Evolutionary conservation across 2,113 vertebrate species (phyloP).

Genomic region (Mirza zaza): DNA sequence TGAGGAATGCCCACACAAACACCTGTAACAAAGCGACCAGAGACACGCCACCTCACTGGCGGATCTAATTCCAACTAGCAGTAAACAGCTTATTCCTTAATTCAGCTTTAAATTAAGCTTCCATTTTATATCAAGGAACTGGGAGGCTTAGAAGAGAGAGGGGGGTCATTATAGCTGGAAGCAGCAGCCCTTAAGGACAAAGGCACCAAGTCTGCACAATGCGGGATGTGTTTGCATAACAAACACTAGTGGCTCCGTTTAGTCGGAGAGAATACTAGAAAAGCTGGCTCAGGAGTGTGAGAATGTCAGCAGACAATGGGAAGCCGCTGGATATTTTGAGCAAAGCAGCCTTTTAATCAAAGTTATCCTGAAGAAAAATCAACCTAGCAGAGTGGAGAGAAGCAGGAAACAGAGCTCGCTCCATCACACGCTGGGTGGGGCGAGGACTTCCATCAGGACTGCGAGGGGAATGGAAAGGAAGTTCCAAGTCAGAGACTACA

Average conservation of each 20-base stretch:
- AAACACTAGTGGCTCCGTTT: not conserved
- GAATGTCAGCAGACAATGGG: not conserved
- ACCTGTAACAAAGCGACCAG: not conserved
- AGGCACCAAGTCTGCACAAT: not conserved
- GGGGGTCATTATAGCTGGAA: not conserved
- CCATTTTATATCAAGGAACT: not conserved
- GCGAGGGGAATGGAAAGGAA: not conserved
- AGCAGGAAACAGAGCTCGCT: not conserved
- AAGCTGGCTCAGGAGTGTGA: slow-evolving; percentile 21
- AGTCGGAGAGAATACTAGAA: not conserved
- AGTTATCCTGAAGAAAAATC: not conserved
- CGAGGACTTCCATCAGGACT: rapidly evolving
- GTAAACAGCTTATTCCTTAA: slow-evolving; percentile 17
- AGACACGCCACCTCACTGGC: not conserved
- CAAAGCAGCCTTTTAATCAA: not conserved
- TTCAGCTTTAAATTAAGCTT: slow-evolving; percentile 35
- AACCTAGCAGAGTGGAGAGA: not conserved
- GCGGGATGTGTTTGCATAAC: not conserved
- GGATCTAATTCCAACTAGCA: not conserved
- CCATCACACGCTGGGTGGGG: not conserved
- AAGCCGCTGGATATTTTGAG: not conserved
- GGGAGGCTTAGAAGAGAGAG: not conserved
- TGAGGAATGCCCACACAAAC: not conserved
- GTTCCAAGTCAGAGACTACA: not conserved
- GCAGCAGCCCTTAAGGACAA: not conserved